A percentile compares a stretch with the other conserved stretches of the same genome.
These are phyloP conservation scores for Champsocephalus gunnari DNA, from an alignment of 2,797 vertebrate genomes.

Conservation along the genomic window DNA sequence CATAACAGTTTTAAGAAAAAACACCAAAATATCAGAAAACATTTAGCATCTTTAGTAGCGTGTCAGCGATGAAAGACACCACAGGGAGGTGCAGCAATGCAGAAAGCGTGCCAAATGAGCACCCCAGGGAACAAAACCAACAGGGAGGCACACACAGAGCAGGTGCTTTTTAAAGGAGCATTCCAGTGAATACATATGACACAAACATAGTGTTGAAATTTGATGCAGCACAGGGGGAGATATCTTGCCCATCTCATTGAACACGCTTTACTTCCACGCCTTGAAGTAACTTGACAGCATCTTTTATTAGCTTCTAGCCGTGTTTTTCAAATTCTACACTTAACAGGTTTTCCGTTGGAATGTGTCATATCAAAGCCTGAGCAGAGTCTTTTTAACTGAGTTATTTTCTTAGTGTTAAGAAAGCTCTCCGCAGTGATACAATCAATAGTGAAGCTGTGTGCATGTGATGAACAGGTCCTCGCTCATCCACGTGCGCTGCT, in stretches of 20 bases:
- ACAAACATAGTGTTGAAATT: neutral
- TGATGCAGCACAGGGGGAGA: neutral
- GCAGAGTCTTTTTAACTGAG: too few species aligned
- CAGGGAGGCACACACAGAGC: conserved; percentile 14
- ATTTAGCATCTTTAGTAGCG: neutral
- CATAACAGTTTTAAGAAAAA: neutral
- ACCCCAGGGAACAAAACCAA: conserved; percentile 28
- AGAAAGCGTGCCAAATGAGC: conserved; percentile 53
- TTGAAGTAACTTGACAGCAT: too few species aligned
- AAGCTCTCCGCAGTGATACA: too few species aligned
- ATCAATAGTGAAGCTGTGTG: too few species aligned
- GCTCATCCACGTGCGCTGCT: too few species aligned
- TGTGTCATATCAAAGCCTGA: too few species aligned
- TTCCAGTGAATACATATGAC: neutral
- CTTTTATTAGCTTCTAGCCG: too few species aligned
- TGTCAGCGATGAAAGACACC: neutral
- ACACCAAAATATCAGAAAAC: neutral
- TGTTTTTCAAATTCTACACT: too few species aligned
- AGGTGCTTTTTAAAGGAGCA: conserved; percentile 10
- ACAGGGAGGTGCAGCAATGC: conserved; percentile 30
- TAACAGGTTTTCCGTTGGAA: too few species aligned
- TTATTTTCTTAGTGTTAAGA: too few species aligned
- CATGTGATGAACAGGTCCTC: too few species aligned
- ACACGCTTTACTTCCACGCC: too few species aligned
- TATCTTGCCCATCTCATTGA: neutral